These are phyloP conservation scores for Melanostigma gelatinosum DNA, from an alignment of 2,113 vertebrate genomes.

Conservation along the genomic window DNA sequence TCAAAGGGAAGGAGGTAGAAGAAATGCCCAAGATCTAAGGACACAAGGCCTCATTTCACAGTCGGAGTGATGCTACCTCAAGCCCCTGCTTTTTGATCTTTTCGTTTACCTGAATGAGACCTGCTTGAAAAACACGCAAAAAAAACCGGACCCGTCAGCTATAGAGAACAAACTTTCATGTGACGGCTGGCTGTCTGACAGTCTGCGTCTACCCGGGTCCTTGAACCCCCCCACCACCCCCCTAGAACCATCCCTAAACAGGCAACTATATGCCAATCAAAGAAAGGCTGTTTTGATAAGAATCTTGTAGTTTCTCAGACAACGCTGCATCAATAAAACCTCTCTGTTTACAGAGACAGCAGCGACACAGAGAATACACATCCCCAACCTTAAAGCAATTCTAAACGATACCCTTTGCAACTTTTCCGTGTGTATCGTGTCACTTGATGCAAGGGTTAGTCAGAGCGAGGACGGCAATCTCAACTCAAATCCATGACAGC, in stretches of 20 bases:
- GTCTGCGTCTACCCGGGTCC: slow-evolving; percentile 27
- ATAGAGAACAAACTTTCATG: slow-evolving; percentile 63
- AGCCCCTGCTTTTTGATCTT: slow-evolving; percentile 68
- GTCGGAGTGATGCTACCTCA: slow-evolving; percentile 29
- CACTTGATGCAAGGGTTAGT: slow-evolving; percentile 44
- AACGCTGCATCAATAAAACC: slow-evolving; percentile 20
- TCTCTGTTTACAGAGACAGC: slow-evolving; percentile 12
- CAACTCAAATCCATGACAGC: slow-evolving; percentile 43
- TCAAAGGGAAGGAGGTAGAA: slow-evolving; percentile 52
- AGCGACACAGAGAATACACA: slow-evolving; percentile 9
- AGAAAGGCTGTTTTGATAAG: slow-evolving; percentile 26
- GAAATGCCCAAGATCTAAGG: slow-evolving; percentile 68
- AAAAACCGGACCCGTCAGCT: slow-evolving; percentile 51
- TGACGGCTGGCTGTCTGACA: slow-evolving; percentile 50
- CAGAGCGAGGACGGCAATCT: slow-evolving; percentile 21
- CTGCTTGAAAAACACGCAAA: slow-evolving; percentile 55
- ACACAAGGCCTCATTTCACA: slow-evolving; percentile 61
- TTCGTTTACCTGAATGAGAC: slow-evolving; percentile 66
- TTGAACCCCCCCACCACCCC: background rate
- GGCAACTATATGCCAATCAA: slow-evolving; percentile 46
- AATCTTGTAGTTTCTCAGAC: slow-evolving; percentile 15
- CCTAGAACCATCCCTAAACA: slow-evolving; percentile 28
- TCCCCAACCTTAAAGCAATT: slow-evolving; percentile 19
- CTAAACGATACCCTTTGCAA: slow-evolving; percentile 11
- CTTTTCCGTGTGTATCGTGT: slow-evolving; percentile 6